Evolutionary conservation across 2,888 invertebrate genomes (phyloP).

Genomic region (Endotricha flammealis): DNA sequence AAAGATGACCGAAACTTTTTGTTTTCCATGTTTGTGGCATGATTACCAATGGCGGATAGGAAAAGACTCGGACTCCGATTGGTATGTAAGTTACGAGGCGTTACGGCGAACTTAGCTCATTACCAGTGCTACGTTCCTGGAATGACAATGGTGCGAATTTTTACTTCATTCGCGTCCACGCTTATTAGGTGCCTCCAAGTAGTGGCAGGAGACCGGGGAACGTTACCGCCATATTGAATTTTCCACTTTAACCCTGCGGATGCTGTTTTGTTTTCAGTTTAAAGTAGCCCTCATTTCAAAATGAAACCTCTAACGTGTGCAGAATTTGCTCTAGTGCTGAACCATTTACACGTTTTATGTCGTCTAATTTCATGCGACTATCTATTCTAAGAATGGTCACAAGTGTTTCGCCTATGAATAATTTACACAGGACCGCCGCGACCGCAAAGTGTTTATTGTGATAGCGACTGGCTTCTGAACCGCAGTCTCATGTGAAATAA

Average conservation of each 20-base stretch:
- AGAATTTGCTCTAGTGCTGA: conserved; percentile 15
- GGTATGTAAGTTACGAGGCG: conserved; percentile 74
- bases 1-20: conserved; percentile 54
- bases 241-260: conserved; percentile 30
- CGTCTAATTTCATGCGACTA: conserved; percentile 13
- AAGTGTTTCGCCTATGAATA: conserved; percentile 61
- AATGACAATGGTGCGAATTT: conserved; percentile 71
- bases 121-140: conserved; percentile 59
- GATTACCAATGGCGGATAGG: conserved; percentile 53
- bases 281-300: conserved; percentile 19
- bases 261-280: conserved; percentile 19
- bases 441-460: conserved; percentile 70
- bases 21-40: conserved; percentile 57
- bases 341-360: conserved; percentile 12
- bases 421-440: conserved; percentile 48
- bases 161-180: conserved; percentile 60
- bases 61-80: conserved; percentile 49
- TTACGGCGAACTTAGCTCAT: conserved; percentile 76
- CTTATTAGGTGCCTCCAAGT: conserved; percentile 24
- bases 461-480: conserved; percentile 60
- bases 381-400: conserved; percentile 51
- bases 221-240: conserved; percentile 50
- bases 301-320: conserved; percentile 5
- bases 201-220: conserved; percentile 43
- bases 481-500: conserved; percentile 67